A percentile compares a stretch with the other conserved stretches of the same genome.
These are phyloP conservation scores for Hirudinaria manillensis DNA, from an alignment of 2,888 invertebrate species.

Conservation along the genomic window DNA sequence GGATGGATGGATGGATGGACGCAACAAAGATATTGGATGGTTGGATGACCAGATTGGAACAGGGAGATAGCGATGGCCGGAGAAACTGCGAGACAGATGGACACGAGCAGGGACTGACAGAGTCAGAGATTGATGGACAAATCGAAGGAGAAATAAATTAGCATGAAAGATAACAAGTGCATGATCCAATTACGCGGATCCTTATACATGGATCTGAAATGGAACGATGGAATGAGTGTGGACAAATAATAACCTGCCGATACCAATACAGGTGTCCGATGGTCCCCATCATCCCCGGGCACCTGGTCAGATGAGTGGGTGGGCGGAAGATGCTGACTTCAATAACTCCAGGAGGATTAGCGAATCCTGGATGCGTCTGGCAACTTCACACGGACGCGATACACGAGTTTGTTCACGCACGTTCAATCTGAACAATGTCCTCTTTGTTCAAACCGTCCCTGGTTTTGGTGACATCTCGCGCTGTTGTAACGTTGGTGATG, in stretches of 20 bases:
- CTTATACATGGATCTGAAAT: background rate
- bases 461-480: no score
- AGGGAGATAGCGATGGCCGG: background rate
- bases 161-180: background rate
- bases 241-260: no score
- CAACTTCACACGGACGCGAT: no score
- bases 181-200: background rate
- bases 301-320: slow-evolving; percentile 4
- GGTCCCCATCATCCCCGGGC: no score
- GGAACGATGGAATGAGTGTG: background rate
- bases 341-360: no score
- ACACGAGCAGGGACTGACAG: background rate
- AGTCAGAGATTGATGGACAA: slow-evolving; percentile 10
- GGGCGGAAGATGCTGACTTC: slow-evolving; percentile 1
- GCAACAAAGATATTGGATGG: background rate
- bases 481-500: no score
- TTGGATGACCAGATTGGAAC: background rate
- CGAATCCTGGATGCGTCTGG: no score
- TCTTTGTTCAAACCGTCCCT: no score
- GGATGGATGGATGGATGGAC: background rate
- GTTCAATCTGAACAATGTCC: no score
- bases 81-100: slow-evolving; percentile 7
- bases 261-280: no score
- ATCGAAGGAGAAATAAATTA: background rate
- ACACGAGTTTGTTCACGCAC: no score